Evolutionary conservation across 1,140 invertebrate species (phyloP).

Genomic region (Papilio helenus): DNA sequence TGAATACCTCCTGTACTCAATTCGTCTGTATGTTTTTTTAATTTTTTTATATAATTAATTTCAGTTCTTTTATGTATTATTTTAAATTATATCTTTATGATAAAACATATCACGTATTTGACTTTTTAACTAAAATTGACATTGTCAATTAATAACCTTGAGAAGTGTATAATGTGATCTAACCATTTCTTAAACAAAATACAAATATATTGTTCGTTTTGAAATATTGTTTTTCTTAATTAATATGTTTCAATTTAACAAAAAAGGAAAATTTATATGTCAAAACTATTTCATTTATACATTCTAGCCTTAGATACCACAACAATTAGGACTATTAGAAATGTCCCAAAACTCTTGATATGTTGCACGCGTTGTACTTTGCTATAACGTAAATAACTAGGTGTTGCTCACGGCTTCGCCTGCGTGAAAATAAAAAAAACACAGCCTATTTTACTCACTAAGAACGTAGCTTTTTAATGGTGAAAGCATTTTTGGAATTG

Average conservation of each 20-base stretch:
- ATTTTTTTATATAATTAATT: background rate
- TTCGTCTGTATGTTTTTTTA: background rate
- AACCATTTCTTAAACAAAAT: constrained; percentile 36
- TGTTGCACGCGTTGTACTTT: background rate
- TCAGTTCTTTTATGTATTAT: background rate
- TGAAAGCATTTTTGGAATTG: too few species aligned
- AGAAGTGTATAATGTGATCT: constrained; percentile 39
- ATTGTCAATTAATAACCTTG: constrained; percentile 21
- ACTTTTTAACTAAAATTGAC: constrained; percentile 23
- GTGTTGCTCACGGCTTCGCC: too few species aligned
- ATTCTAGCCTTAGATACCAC: background rate
- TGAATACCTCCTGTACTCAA: too few species aligned
- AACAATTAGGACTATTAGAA: background rate
- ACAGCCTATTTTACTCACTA: too few species aligned
- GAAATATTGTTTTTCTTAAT: constrained; percentile 38
- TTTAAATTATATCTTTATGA: background rate
- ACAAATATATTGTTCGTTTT: constrained; percentile 43
- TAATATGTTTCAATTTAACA: background rate
- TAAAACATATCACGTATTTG: constrained; percentile 20
- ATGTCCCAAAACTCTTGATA: background rate
- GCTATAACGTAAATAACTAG: background rate
- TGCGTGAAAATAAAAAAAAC: too few species aligned
- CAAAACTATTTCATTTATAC: too few species aligned
- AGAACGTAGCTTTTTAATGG: too few species aligned
- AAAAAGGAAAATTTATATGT: too few species aligned